Evolutionary conservation across 2,113 vertebrate species (phyloP), one percentile per base, ranked within the genome.

Genomic region (Calidris pugnax): DNA sequence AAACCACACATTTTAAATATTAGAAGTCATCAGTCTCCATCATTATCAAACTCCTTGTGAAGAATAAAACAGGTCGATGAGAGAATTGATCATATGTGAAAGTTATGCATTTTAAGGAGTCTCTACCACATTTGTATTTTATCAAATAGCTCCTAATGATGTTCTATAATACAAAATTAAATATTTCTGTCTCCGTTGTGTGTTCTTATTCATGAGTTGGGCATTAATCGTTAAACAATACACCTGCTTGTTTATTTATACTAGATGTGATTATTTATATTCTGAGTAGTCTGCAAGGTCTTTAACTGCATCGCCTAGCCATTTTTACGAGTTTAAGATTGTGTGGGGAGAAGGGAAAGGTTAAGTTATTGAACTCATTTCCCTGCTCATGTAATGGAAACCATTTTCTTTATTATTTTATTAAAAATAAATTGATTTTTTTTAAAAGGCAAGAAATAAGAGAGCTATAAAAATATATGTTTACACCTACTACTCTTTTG

Each of bases 131-230:
- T 96, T 95, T 93, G 83, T 82, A 72, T 82, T 96, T 93, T 97
- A 95, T 96, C 96, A 97, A 90, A 97, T 95, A 96, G 85, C 85
- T 98, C 92, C 95, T 98, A 97, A 97, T 97, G 93, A 90, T 97
- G 97, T 95, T 97, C 85, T 96, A 93, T 95, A 97, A 97, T 92
- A 92, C 84, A 91, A 95, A 97, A 97, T 97, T 97, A 96, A 97
- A 96, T 97, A 97, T 97, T 98, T 98, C 96, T 96, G 5, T 94
- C 87, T 97, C 93, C 22, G 17, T 87, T 95, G 67, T 95, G 69
- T 76, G 85, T 89, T 96, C 55, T 97, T 97, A 95, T 97, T 97
- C 95, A 97, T 97, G 91, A 98, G 89, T 60, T 94, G 66, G 80
- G 53, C 89, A 97, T 97, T 97, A 97, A 95, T 90, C 1, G 6